These are phyloP conservation scores for Benthosema pterotum DNA, from an alignment of 2,797 vertebrate genomes.

Conservation along the genomic window DNA sequence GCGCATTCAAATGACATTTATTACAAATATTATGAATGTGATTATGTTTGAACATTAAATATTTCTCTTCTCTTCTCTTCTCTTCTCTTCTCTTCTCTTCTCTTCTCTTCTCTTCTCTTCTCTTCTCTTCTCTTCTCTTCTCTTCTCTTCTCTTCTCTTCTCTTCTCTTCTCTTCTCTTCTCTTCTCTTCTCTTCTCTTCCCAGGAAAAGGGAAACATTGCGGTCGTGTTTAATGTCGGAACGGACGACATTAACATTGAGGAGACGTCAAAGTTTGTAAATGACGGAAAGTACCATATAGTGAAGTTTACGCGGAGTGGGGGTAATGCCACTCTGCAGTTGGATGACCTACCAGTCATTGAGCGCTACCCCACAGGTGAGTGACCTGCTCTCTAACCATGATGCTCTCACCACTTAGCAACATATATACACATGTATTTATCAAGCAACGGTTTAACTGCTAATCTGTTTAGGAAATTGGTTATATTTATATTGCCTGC, in stretches of 20 bases:
- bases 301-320: conserved; percentile 98
- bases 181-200: conserved; percentile 54
- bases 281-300: conserved; percentile 98
- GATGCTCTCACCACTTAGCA: conserved; percentile 27
- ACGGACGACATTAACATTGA: conserved; percentile 98
- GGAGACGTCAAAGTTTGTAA: conserved; percentile 97
- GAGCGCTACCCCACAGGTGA: conserved; percentile 99
- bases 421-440: conserved; percentile 37
- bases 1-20: conserved; percentile 5
- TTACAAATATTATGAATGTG: neutral
- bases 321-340: conserved; percentile 98
- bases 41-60: too few species aligned
- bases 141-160: too few species aligned
- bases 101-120: too few species aligned
- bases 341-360: conserved; percentile 98
- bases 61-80: too few species aligned
- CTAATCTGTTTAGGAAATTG: conserved; percentile 50
- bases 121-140: too few species aligned
- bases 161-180: conserved; percentile 30
- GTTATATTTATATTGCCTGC: conserved; percentile 51
- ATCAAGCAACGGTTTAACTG: conserved; percentile 34
- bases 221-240: conserved; percentile 98
- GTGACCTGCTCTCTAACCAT: conserved; percentile 54
- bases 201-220: conserved; percentile 96
- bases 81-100: too few species aligned